Evolutionary conservation across 2,113 vertebrate genomes (phyloP).

Genomic region (Tachuris rubrigastra): DNA sequence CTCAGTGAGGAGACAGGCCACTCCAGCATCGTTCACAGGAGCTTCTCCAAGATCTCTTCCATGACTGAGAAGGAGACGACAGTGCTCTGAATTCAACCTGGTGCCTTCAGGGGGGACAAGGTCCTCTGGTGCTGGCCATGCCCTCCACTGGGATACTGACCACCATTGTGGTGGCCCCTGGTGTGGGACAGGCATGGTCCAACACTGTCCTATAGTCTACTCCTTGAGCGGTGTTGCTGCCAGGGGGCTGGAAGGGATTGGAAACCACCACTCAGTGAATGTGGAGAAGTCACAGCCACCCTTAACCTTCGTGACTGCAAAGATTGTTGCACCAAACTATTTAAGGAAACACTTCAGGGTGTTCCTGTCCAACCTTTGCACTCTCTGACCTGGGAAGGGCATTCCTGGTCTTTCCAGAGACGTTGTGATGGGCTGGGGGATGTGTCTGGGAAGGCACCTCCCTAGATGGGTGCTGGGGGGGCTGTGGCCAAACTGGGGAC

Average conservation of each 20-base stretch:
- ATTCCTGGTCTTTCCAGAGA: not conserved
- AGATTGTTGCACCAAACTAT: not conserved
- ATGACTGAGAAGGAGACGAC: conserved; percentile 73
- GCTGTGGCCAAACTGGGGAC: not conserved
- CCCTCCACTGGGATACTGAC: not conserved
- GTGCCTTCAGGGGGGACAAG: fast-evolving
- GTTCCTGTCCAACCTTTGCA: fast-evolving
- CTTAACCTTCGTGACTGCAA: not conserved
- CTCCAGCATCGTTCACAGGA: conserved; percentile 70
- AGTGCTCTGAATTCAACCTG: conserved; percentile 35
- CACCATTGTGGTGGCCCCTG: not conserved
- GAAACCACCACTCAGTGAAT: fast-evolving
- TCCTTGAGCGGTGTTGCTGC: not conserved
- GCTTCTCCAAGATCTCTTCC: conserved; percentile 72
- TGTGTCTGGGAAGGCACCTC: not conserved
- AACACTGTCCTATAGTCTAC: fast-evolving
- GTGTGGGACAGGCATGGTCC: not conserved
- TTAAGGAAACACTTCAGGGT: not conserved
- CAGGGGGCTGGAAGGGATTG: not conserved
- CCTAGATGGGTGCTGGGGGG: fast-evolving
- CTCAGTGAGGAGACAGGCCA: conserved; percentile 76
- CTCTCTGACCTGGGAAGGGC: not conserved
- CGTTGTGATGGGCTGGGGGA: fast-evolving
- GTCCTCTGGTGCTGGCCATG: not conserved
- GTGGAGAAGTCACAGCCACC: not conserved